phyloP scores from a whole-genome alignment of 2,888 invertebrate genomes.

The Thecocarcelia acutangulata region DNA sequence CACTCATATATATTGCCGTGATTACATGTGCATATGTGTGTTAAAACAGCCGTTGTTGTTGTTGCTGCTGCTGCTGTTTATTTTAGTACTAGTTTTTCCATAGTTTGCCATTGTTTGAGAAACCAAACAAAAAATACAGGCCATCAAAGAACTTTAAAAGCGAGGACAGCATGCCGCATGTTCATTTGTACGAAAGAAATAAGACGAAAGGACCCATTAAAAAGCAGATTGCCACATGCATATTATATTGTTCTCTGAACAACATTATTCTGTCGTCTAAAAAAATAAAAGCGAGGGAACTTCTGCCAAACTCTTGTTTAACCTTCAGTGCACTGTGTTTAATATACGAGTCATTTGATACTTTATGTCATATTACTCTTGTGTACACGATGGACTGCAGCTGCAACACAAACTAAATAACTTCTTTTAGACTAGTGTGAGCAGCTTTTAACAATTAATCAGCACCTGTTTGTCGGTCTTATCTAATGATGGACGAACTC shows the following conservation, averaged over 20 bases:
- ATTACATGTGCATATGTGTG: slow-evolving; percentile 3
- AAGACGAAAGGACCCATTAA: slow-evolving; percentile 36
- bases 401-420: too few species aligned
- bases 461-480: too few species aligned
- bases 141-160: neutral
- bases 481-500: too few species aligned
- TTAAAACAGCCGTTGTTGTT: too few species aligned
- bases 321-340: neutral
- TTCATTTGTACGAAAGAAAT: neutral
- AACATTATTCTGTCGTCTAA: neutral
- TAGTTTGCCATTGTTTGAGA: neutral
- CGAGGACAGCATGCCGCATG: neutral
- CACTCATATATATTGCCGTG: neutral
- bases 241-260: slow-evolving; percentile 29
- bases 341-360: neutral
- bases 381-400: too few species aligned
- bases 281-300: neutral
- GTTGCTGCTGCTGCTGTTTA: neutral
- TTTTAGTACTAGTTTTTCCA: neutral
- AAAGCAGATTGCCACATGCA: slow-evolving; percentile 39
- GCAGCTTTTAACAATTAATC: too few species aligned
- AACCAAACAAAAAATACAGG: slow-evolving; percentile 16
- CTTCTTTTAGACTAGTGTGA: too few species aligned
- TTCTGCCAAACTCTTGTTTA: neutral
- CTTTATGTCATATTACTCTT: too few species aligned